Base-by-base conservation (phyloP, 2,797 vertebrate species). In the Myripristis jacobus region DNA sequence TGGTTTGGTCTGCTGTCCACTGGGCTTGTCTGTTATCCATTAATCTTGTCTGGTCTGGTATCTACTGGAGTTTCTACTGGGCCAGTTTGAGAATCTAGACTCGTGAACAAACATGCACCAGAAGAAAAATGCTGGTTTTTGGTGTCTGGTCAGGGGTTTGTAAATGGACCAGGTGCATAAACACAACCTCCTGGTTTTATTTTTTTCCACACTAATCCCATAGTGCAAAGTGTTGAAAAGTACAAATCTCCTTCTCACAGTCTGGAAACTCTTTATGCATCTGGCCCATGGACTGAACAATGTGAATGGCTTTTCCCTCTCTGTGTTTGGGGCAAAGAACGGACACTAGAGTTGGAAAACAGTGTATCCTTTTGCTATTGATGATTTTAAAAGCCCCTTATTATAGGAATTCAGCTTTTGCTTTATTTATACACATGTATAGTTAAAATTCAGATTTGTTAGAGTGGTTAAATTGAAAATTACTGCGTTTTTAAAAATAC, bases 31-130 rank as follows among this genome's bases (percentile, higher is more conserved):
- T 36, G 51, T 27, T 58, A 27, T 66, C 46, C 19, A 41, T 31
- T 27, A 47, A 75, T 22, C 48, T 66, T 13, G 46, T 56, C 64
- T 58, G 70, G 54, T 58, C 56, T 58, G 56, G 12, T 16, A 34
- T 54, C 15, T 11, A 29, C 52, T 31, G 9, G 43, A 22, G 6
- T 57, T 27, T 68, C 18, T 58, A 1, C 19, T 43, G 38, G 66
- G 43, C 63, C 36, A 62, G 31, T 47, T 70, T 46, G 48, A 31
- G 16, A 55, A 55, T 15, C 11, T 27, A 44, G 43, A 61, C 43
- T 25, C 48, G 15, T 15, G n/a, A 24, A 24, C 56, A 58, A 51
- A 24, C 34, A 24, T 57, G 21, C 34, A 58, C 3, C 34, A 11
- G 61, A 43, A 29, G 10, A 29, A n/a, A 50, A 25, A 3, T 2